Base-by-base conservation (phyloP, 2,888 invertebrate species). In the Nesidiocoris tenuis region DNA sequence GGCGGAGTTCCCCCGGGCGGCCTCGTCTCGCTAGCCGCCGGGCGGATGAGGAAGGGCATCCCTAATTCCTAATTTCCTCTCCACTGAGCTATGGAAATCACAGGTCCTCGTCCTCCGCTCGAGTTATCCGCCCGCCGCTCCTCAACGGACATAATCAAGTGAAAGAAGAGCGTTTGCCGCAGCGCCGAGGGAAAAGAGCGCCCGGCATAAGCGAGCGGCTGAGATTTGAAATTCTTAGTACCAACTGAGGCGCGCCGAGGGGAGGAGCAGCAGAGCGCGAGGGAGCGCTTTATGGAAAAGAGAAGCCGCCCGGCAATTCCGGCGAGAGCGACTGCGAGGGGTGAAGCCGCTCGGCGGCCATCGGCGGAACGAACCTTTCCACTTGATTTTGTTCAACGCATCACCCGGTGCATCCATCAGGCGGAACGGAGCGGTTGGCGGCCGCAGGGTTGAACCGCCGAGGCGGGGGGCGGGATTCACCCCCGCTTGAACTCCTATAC, bases 81-180 rank as follows among this genome's bases (percentile, higher is more conserved):
- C 63, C 72, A 72, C 72, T 72, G 72, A 63, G 39, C 72, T 63
- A 72, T 72, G 63, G 72, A 72, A 72, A 72, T 72, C 72, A 71
- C 61, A 24, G 72, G 72, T 72, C 61, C 63, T 63, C n/a, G 72
- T 72, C 61, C 63, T 63, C n/a, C 54, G 72, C 72, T 61, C 72
- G 61, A 72, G 72, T 61, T 63, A 61, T 54, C 57, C 72, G 39
- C 63, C 72, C 39, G 39, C 39, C 39, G 39, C 5, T 12, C 5
- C 39, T 39, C 72, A 72, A 72, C 61, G 72, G 61, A 63, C 72
- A 72, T 72, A 72, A 61, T 72, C 72, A 39, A 72, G 72, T 61
- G 72, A 72, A 72, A 72, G 72, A 72, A 72, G 17, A 54, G 72
- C 72, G 39, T 39, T 39, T 39, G 39, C 39, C n/a, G n/a, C n/a